phyloP scores from a whole-genome alignment of 1,140 invertebrate genomes.

The Zaprionus tsacasi region DNA sequence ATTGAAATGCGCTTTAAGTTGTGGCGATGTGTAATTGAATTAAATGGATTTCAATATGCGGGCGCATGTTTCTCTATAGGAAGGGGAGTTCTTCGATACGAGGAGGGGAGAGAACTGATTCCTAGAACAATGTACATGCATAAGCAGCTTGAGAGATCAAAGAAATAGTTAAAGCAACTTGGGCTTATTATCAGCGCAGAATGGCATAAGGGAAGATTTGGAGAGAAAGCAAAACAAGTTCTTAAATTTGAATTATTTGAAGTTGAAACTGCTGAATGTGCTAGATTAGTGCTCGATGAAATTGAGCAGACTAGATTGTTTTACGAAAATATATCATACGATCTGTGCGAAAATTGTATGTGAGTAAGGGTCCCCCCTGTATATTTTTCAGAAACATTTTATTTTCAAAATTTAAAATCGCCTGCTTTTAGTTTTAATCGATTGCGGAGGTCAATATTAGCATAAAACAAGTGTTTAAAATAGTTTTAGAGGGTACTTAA shows the following conservation, averaged over 20 bases:
- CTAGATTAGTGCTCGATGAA: neutral
- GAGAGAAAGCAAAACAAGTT: neutral
- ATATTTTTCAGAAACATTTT: no score
- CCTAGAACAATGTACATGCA: conserved; percentile 31
- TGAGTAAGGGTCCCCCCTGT: no score
- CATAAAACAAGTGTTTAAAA: no score
- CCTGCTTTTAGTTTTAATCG: no score
- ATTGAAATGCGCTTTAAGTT: conserved; percentile 74
- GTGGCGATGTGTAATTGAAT: conserved; percentile 77
- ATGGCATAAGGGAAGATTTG: neutral
- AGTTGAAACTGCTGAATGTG: neutral
- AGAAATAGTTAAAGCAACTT: conserved; percentile 11
- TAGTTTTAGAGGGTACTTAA: no score
- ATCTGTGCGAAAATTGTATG: no score
- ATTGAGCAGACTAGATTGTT: no score
- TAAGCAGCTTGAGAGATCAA: conserved; percentile 38
- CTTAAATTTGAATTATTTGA: neutral
- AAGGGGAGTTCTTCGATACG: neutral
- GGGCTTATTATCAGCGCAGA: conserved; percentile 4
- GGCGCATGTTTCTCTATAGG: conserved; percentile 31
- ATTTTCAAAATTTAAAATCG: no score
- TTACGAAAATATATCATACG: no score
- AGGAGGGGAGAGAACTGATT: neutral
- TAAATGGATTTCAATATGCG: conserved; percentile 78
- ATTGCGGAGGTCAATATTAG: no score